Conservation (phyloP, 64 coral and sea anemone species). For the Dendrophyllia cribrosa region DNA sequence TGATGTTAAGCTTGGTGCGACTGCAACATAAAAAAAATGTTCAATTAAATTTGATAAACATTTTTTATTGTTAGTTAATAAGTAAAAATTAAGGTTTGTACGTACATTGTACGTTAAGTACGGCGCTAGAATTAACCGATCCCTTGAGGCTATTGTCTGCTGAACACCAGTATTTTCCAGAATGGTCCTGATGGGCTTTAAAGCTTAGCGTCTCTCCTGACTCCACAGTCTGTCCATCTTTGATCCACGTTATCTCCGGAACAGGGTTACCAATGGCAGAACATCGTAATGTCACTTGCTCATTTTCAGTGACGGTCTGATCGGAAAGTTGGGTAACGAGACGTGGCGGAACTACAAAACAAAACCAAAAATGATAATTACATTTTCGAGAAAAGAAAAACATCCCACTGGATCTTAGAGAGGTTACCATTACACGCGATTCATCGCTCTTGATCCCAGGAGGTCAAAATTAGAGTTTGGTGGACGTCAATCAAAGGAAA, state of each 20-base stretch:
- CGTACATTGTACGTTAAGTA: too few relatives aligned
- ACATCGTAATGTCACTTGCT: neutral
- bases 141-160: neutral
- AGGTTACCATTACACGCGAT: too few relatives aligned
- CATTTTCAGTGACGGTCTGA: neutral
- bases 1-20: neutral
- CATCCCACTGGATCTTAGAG: too few relatives aligned
- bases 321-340: neutral
- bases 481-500: too few relatives aligned
- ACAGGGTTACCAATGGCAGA: neutral
- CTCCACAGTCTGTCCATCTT: neutral
- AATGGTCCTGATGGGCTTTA: neutral
- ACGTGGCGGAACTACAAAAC: neutral
- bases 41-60: too few relatives aligned
- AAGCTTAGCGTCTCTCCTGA: neutral
- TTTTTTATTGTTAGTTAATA: neutral
- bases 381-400: too few relatives aligned
- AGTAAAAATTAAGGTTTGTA: neutral
- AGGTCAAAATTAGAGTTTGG: too few relatives aligned
- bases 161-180: conserved; percentile 4
- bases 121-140: neutral
- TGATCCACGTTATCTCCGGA: neutral
- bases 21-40: neutral
- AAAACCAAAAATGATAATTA: neutral
- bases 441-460: too few relatives aligned